Evolutionary conservation across 2,113 vertebrate genomes (phyloP).

Genomic region (Craseonycteris thonglongyai): DNA sequence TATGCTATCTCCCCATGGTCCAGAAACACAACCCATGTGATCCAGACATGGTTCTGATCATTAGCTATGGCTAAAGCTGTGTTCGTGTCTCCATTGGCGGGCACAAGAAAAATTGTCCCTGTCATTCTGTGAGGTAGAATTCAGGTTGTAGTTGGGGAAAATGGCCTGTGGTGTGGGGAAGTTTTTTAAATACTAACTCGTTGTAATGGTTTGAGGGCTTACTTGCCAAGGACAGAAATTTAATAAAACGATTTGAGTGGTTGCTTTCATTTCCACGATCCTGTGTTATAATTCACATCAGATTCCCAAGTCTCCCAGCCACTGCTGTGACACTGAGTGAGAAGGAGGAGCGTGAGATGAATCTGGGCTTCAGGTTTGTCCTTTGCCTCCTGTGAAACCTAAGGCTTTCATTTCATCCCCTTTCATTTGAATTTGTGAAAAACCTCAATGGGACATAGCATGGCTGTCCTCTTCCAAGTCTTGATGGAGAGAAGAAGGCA

Average conservation of each 20-base stretch:
- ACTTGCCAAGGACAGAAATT: background rate
- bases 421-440: slow-evolving; percentile 29
- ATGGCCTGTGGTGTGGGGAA: background rate
- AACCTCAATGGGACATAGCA: background rate
- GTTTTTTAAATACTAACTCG: slow-evolving; percentile 16
- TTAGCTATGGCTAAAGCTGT: background rate
- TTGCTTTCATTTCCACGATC: background rate
- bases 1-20: background rate
- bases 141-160: background rate
- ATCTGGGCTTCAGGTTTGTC: background rate
- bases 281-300: background rate
- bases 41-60: background rate
- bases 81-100: background rate
- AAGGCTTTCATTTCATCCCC: slow-evolving; percentile 6
- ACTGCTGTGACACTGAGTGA: background rate
- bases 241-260: background rate
- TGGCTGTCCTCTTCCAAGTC: background rate
- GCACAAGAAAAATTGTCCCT: background rate
- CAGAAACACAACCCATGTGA: background rate
- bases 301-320: background rate
- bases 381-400: background rate
- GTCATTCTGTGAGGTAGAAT: background rate
- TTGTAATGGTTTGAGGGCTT: background rate
- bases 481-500: background rate
- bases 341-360: background rate